Base-by-base conservation (phyloP, 2,888 invertebrate species). In the Cosmopolites sordidus region DNA sequence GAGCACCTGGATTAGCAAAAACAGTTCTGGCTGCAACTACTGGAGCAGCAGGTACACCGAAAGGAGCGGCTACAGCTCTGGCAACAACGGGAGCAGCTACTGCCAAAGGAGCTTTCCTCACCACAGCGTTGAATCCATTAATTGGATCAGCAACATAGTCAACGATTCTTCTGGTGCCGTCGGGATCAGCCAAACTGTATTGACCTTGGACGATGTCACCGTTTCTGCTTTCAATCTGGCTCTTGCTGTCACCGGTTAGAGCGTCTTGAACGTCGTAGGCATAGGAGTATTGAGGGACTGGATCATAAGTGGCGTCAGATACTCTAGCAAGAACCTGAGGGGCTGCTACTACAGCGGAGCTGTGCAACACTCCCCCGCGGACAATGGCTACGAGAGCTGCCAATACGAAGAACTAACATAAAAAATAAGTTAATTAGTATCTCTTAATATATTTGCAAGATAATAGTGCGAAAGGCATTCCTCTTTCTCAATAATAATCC, bases 231-330 rank as follows among this genome's bases (percentile, higher is more conserved):
- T 75, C 78, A 55, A 76, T 73, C 66, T 79, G 78, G 60, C 76
- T 76, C 65, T 79, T 79, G 61, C 73, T 77, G 69, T 80, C 74
- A 68, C 84, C 84, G 59, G 84, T 84, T 16, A 84, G 65, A 44
- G 80, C 78, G 69, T 85, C 84, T 66, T 84, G 82, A 57, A 85
- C 83, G 62, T 83, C 83, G 67, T 85, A 85, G 33, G 83, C 82
- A 70, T 81, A 85, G 18, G 82, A 81, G 66, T 84, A 84, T 69
- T 83, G 83, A 5, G 84, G 84, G 65, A 81, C 78, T 1, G 81
- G 80, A 63, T 82, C 82, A 67, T 78, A 80, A 38, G 80, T 79
- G 14, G 78, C 62, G 40, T 64, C 66, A 11, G 62, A 56, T 3
- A 62, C 50, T 51, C 58, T 79, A 5, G 79, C 78, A 0, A 77